Conservation (phyloP, 2,113 vertebrate species). For the Eonycteris spelaea region DNA sequence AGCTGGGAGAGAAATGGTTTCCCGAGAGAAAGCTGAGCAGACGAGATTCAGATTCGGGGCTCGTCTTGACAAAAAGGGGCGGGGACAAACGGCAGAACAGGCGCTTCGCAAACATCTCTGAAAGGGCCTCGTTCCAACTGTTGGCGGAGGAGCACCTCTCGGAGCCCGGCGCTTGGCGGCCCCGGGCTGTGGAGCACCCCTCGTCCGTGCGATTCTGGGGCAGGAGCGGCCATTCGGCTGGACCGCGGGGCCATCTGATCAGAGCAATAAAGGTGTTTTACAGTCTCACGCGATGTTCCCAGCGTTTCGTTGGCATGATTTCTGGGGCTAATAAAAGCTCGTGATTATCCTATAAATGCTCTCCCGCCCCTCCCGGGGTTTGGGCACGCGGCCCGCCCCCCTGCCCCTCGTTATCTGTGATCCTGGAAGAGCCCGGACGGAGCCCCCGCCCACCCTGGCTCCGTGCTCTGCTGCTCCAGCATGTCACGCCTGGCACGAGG, state of each 20-base stretch:
- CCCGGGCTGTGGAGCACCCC: too few relatives aligned
- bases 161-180: too few relatives aligned
- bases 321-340: constrained; percentile 70
- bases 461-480: too few relatives aligned
- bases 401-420: neutral
- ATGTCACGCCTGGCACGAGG: neutral
- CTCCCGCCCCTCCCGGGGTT: neutral
- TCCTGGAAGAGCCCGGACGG: too few relatives aligned
- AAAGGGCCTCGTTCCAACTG: constrained; percentile 71
- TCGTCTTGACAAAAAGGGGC: constrained; percentile 47
- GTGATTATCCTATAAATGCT: constrained; percentile 74
- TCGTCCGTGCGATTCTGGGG: constrained; percentile 39
- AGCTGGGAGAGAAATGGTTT: neutral
- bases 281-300: constrained; percentile 69
- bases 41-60: neutral
- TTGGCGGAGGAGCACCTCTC: neutral
- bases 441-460: too few relatives aligned
- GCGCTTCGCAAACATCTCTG: constrained; percentile 63
- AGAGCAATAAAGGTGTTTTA: constrained; percentile 68
- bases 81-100: neutral
- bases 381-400: neutral
- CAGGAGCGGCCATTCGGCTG: constrained; percentile 28
- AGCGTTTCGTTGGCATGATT: constrained; percentile 73
- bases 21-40: neutral
- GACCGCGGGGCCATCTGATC: constrained; percentile 12